Conservation (phyloP, 2,113 vertebrate genomes). For the Podiceps cristatus region DNA sequence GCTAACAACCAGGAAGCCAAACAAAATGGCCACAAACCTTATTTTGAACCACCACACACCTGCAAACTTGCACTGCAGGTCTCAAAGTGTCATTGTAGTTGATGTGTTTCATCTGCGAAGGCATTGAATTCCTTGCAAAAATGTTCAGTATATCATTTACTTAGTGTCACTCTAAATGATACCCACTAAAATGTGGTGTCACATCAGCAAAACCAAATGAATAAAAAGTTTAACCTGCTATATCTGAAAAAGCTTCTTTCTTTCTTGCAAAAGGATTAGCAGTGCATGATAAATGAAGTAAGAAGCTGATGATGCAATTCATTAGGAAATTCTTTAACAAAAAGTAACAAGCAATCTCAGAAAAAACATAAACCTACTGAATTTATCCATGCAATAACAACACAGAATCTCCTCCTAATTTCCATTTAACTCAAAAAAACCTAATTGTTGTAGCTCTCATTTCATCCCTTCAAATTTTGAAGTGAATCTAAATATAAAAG, state of each 20-base stretch:
- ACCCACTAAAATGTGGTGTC: neutral
- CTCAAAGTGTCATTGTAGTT: neutral
- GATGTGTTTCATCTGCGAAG: neutral
- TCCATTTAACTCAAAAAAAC: neutral
- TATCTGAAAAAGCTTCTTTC: neutral
- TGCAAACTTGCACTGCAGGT: neutral
- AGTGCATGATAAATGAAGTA: neutral
- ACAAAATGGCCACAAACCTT: neutral
- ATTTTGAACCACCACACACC: neutral
- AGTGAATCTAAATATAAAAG: neutral
- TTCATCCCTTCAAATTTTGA: neutral
- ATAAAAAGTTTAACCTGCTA: neutral
- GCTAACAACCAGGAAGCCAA: neutral
- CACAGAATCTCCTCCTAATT: neutral
- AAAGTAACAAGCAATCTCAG: neutral
- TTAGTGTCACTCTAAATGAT: neutral
- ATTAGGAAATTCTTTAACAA: neutral
- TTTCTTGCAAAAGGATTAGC: neutral
- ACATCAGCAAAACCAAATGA: neutral
- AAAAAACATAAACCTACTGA: neutral
- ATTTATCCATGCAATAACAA: neutral
- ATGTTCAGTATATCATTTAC: neutral
- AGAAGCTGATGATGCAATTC: neutral
- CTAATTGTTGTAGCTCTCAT: neutral
- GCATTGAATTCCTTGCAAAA: neutral